Evolutionary conservation across 2,113 vertebrate genomes (phyloP).

Genomic region (Pithys albifrons): DNA sequence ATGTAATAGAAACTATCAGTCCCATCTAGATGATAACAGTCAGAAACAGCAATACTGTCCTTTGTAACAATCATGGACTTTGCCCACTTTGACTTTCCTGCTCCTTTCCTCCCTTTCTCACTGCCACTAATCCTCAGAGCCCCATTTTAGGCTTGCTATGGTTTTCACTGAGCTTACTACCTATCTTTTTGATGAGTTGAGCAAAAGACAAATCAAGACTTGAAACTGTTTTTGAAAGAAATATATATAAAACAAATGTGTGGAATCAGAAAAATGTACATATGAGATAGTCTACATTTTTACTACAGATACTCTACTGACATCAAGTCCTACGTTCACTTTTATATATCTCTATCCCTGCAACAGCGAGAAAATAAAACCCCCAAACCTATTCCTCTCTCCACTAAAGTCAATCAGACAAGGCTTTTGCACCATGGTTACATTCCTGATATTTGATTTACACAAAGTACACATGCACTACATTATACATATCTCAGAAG

Average conservation of each 20-base stretch:
- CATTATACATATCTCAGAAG: constrained; percentile 59
- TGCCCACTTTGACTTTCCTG: not conserved
- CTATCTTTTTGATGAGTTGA: not conserved
- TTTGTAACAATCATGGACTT: not conserved
- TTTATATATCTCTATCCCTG: constrained; percentile 18
- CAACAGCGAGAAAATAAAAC: constrained; percentile 70
- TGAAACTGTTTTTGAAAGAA: constrained; percentile 5
- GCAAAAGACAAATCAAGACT: not conserved
- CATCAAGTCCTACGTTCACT: constrained; percentile 11
- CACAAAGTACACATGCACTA: constrained; percentile 56
- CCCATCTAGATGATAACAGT: not conserved
- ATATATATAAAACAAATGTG: not conserved
- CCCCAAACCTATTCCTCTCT: not conserved
- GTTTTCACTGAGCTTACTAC: not conserved
- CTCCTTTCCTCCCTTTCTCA: not conserved
- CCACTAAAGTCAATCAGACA: constrained; percentile 86
- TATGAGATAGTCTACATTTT: not conserved
- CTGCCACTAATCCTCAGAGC: not conserved
- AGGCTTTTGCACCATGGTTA: constrained; percentile 82
- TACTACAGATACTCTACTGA: constrained; percentile 20
- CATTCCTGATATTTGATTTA: constrained; percentile 59
- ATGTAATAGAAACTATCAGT: not conserved
- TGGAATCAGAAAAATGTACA: constrained; percentile 7
- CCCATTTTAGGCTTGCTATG: not conserved
- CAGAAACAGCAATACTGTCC: not conserved